Conservation (phyloP, 2,797 vertebrate genomes). For the Karalla daura region DNA sequence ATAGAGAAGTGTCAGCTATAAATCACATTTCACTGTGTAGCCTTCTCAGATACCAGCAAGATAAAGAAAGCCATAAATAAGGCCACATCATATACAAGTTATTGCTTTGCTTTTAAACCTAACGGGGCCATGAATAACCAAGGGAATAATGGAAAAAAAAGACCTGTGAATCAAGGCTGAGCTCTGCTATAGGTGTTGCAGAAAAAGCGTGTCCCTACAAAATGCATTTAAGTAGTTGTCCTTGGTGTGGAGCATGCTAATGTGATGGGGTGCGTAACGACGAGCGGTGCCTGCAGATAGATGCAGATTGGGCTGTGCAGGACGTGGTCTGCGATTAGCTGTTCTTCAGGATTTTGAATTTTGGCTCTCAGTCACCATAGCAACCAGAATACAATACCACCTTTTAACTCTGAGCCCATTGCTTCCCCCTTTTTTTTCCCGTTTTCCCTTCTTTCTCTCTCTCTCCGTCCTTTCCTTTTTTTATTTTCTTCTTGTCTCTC, state of each 20-base stretch:
- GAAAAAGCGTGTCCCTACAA: conserved; percentile 47
- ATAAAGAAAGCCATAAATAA: conserved; percentile 76
- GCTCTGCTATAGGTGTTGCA: conserved; percentile 40
- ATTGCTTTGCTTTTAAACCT: conserved; percentile 72
- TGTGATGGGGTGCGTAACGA: conserved; percentile 54
- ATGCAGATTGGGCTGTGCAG: conserved; percentile 68
- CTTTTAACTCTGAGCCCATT: conserved; percentile 74
- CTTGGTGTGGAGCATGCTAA: conserved; percentile 65
- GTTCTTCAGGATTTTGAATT: conserved; percentile 79
- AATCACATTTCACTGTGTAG: conserved; percentile 80
- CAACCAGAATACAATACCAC: conserved; percentile 81
- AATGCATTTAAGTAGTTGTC: conserved; percentile 66
- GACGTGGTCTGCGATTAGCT: conserved; percentile 74
- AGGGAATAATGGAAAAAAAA: conserved; percentile 28
- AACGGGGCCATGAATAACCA: conserved; percentile 69
- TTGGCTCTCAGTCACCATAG: conserved; percentile 81
- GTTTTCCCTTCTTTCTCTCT: neutral
- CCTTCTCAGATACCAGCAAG: conserved; percentile 88
- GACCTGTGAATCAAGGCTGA: conserved; percentile 41
- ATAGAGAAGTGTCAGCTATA: conserved; percentile 80
- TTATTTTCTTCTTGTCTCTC: neutral
- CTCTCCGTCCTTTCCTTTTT: neutral
- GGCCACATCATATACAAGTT: conserved; percentile 64
- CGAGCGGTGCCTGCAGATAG: conserved; percentile 67
- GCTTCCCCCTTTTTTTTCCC: conserved; percentile 24